These are phyloP conservation scores for Sarcophilus harrisii DNA, from an alignment of 2,797 vertebrate genomes.

Conservation along the genomic window DNA sequence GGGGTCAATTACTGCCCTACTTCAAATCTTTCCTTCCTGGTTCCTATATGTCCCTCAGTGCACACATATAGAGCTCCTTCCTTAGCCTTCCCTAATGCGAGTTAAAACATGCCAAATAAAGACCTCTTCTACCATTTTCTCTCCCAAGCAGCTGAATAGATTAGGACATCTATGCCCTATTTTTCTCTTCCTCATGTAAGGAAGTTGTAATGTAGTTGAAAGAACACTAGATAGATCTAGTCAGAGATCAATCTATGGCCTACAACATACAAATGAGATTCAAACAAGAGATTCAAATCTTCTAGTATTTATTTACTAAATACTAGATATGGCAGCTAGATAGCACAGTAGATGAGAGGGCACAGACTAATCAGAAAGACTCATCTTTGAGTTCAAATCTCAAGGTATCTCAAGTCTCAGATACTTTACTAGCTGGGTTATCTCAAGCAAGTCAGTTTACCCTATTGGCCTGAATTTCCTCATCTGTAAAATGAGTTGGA, in stretches of 20 bases:
- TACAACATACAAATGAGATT: not conserved
- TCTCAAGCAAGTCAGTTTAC: not conserved
- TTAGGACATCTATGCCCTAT: not conserved
- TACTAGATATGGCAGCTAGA: not conserved
- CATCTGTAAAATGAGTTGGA: not conserved
- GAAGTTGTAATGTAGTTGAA: not conserved
- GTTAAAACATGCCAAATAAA: not conserved
- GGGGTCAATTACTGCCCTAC: not conserved
- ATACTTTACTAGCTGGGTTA: not conserved
- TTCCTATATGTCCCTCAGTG: not conserved
- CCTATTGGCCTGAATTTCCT: not conserved
- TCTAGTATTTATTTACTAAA: not conserved
- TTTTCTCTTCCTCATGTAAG: not conserved
- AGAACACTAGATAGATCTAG: not conserved
- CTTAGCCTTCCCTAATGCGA: not conserved
- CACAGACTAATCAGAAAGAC: not conserved
- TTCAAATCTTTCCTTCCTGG: not conserved
- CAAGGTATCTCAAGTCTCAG: not conserved
- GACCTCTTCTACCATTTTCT: not conserved
- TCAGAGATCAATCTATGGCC: not conserved
- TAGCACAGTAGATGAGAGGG: not conserved
- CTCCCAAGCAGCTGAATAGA: not conserved
- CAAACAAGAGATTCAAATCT: too few species aligned
- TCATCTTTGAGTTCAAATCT: not conserved
- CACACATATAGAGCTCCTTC: not conserved